Base-by-base conservation (phyloP, 2,113 vertebrate species). In the Clarias magur region DNA sequence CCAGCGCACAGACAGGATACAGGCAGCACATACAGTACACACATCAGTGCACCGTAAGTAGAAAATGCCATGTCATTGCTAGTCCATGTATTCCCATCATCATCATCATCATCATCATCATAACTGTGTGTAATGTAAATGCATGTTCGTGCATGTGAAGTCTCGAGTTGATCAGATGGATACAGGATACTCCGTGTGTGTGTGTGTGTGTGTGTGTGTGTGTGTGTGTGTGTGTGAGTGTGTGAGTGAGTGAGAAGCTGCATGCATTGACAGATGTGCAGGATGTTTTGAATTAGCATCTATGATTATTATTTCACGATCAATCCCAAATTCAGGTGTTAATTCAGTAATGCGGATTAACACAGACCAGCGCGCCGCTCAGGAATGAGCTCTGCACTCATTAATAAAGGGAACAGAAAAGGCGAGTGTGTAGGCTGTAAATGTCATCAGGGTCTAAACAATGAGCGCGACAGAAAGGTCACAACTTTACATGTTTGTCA, bases 21-120 rank as follows among this genome's bases (percentile, higher is more conserved):
- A 34, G 48, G 48, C 48, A 48, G 48, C 30, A 10, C 56, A 15
- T 59, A 42, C 78, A 59, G 7, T 59, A 42, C 78, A 59, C 79
- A 60, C 30, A 42, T 17, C 48, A 2, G 86, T 68, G 56, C 27
- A 56, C 57, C 10, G 85, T 80, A 70, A 80, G 85, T 80, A 57
- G 53, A 34, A 25, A 85, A 59, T 30, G 19, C 6, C 2, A 12
- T 86, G 59, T 59, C 19, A 16, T 21, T 21, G n/a, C 19, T 3
- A 7, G 27, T 30, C 25, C 23, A n/a, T 30, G 53, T 34, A 53
- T 63, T 78, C 38, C 5, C 21, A 60, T 80, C 57, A 42, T 15
- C 70, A 38, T 1, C 34, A 73, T 3, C 70, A 73, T 76, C 73
- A 25, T n/a, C 73, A 30, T 57, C 54, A 60, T 59, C 27, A 38